Evolutionary conservation across 2,888 invertebrate species (phyloP).

Genomic region (Steinernema carpocapsae): DNA sequence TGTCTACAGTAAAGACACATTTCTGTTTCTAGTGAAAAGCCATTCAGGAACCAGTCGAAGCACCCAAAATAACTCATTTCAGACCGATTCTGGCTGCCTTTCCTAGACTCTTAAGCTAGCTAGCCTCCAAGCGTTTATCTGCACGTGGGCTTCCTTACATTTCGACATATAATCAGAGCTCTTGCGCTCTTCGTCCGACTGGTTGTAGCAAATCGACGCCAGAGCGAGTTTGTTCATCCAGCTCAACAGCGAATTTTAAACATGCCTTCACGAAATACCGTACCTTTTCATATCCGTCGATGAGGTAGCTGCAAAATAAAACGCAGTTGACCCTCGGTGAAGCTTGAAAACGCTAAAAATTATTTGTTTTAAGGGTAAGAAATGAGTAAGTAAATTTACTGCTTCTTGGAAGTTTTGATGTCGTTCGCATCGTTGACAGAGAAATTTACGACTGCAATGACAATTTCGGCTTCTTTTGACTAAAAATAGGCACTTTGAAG

Average conservation of each 20-base stretch:
- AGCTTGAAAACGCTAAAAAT: slow-evolving; percentile 16
- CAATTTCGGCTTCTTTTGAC: slow-evolving; percentile 5
- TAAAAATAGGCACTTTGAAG: background rate
- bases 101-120: no score
- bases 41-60: no score
- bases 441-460: background rate
- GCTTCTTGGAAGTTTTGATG: slow-evolving; percentile 15
- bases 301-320: background rate
- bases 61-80: no score
- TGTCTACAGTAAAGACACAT: no score
- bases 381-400: background rate
- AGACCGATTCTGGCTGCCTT: no score
- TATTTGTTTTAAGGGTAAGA: background rate
- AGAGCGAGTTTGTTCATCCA: slow-evolving; percentile 33
- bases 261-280: background rate
- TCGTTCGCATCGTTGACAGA: slow-evolving; percentile 8
- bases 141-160: background rate
- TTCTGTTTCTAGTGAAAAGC: no score
- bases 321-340: slow-evolving; percentile 6
- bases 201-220: slow-evolving; percentile 19
- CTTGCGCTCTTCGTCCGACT: slow-evolving; percentile 20
- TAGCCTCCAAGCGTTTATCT: no score
- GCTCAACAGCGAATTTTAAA: slow-evolving; percentile 28
- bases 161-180: slow-evolving; percentile 4
- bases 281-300: slow-evolving; percentile 10